Conservation (phyloP, 1,140 invertebrate species). For the Pogonognathellus flavescens region DNA sequence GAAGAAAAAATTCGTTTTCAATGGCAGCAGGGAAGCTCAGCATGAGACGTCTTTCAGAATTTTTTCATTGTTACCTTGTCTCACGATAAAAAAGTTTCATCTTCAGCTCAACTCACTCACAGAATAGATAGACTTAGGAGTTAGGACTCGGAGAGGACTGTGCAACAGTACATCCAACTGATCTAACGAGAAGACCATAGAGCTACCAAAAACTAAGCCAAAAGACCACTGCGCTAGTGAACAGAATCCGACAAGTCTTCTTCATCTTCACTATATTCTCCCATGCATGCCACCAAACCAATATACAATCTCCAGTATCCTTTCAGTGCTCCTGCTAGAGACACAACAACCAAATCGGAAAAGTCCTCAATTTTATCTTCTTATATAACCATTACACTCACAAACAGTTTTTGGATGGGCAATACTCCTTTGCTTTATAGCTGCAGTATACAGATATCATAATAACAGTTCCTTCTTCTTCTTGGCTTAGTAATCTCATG, state of each 20-base stretch:
- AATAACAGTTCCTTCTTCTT: background rate
- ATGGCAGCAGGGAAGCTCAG: slow-evolving; percentile 67
- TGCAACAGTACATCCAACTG: background rate
- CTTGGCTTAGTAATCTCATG: slow-evolving; percentile 26
- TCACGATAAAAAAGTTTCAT: slow-evolving; percentile 66
- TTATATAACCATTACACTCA: background rate
- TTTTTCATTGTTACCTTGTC: slow-evolving; percentile 67
- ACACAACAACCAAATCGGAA: background rate
- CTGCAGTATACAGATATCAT: background rate
- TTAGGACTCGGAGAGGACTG: background rate
- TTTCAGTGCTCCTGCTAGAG: too few relatives aligned
- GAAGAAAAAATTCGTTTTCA: slow-evolving; percentile 67
- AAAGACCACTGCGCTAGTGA: background rate
- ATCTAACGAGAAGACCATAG: background rate
- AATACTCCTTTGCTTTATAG: background rate
- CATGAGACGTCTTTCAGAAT: slow-evolving; percentile 67
- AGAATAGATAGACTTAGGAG: background rate
- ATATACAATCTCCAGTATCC: too few relatives aligned
- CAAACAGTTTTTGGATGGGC: background rate
- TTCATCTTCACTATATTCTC: background rate
- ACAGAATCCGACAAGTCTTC: background rate
- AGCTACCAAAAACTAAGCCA: background rate
- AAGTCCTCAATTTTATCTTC: slow-evolving; percentile 2
- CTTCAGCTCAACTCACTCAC: slow-evolving; percentile 59
- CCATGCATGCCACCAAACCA: too few relatives aligned